Percentiles rank a stretch among this genome's conserved stretches.
Evolutionary conservation across 2,888 invertebrate genomes (phyloP).

Genomic region (Microctonus brassicae): DNA sequence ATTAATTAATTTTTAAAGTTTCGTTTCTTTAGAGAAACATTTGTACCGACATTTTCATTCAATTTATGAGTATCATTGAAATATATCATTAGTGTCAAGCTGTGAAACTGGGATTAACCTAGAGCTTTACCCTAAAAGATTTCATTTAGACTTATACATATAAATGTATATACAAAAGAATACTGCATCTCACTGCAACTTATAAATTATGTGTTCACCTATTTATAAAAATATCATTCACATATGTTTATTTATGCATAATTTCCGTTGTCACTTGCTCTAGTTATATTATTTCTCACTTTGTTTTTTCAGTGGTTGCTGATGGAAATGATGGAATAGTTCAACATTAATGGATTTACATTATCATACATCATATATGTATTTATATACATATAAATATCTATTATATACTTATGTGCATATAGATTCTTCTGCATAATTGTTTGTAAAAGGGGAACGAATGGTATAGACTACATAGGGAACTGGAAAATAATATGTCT

Average conservation of each 20-base stretch:
- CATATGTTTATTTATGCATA: not conserved
- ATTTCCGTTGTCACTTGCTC: not conserved
- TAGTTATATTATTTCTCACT: not conserved
- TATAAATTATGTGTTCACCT: slow-evolving; percentile 1
- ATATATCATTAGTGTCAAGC: not conserved
- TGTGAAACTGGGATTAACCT: not conserved
- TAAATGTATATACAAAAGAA: not conserved
- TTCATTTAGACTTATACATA: not conserved
- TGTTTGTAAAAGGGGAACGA: not conserved
- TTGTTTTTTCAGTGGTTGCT: not conserved
- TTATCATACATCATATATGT: not conserved
- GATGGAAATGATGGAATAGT: not conserved
- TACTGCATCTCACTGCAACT: not conserved
- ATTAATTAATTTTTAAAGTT: too few relatives aligned
- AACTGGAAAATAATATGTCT: slow-evolving; percentile 40
- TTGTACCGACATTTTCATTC: not conserved
- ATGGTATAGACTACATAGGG: slow-evolving; percentile 24
- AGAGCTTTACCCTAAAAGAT: not conserved
- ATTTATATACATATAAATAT: too few relatives aligned
- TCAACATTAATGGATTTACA: not conserved
- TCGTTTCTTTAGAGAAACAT: too few relatives aligned
- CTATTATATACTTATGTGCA: not conserved
- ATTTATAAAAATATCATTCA: slow-evolving; percentile 4
- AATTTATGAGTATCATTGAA: not conserved
- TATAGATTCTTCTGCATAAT: not conserved